phyloP scores from a whole-genome alignment of 1,140 invertebrate genomes.

The Drosophila sechellia region DNA sequence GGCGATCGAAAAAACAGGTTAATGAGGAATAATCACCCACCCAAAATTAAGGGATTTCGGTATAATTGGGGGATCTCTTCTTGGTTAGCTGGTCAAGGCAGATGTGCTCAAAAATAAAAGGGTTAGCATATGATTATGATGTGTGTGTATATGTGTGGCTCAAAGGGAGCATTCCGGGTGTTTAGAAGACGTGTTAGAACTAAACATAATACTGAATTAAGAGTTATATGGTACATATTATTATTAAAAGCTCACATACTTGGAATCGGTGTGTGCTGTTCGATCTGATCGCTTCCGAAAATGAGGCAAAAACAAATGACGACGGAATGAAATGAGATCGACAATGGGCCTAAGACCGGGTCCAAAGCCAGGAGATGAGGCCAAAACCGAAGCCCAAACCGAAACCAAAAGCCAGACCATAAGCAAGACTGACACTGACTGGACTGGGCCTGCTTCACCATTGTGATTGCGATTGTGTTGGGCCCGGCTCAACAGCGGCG shows the following conservation, averaged over 20 bases:
- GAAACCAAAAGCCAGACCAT: slow-evolving; percentile 11
- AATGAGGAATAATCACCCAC: slow-evolving; percentile 45
- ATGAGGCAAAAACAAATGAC: slow-evolving; percentile 29
- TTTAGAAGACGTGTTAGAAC: neutral
- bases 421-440: slow-evolving; percentile 31
- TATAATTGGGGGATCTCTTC: slow-evolving; percentile 23
- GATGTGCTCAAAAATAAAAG: neutral
- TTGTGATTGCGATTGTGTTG: slow-evolving; percentile 68
- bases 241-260: neutral
- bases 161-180: neutral
- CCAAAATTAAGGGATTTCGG: slow-evolving; percentile 7
- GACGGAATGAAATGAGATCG: slow-evolving; percentile 3
- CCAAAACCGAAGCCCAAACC: slow-evolving; percentile 3
- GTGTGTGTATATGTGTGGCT: too few species aligned
- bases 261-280: neutral
- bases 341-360: slow-evolving; percentile 13
- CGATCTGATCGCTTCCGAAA: slow-evolving; percentile 28
- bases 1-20: slow-evolving; percentile 32
- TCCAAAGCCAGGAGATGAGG: neutral
- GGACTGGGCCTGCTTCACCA: slow-evolving; percentile 12
- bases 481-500: slow-evolving; percentile 75
- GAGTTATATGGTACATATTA: neutral
- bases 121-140: slow-evolving; percentile 7
- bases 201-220: neutral
- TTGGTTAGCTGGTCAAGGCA: neutral